phyloP scores from a whole-genome alignment of 2,113 vertebrate genomes.

The Odocoileus virginianus region DNA sequence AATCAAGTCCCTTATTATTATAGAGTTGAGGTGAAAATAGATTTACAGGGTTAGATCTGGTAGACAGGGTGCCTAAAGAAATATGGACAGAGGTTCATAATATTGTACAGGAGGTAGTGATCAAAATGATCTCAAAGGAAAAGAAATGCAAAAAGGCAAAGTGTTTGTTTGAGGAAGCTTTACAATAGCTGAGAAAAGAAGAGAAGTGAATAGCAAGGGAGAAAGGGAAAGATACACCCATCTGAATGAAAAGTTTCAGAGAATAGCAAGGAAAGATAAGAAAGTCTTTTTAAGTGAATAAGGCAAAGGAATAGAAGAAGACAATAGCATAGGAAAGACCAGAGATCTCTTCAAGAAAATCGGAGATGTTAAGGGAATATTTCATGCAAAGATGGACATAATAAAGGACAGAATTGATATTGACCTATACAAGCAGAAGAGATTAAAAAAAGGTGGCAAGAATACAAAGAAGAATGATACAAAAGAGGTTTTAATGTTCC shows the following conservation, averaged over 20 bases:
- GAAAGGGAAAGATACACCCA: neutral
- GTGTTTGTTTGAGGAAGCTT: neutral
- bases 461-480: neutral
- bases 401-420: neutral
- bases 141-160: neutral
- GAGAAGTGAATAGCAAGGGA: neutral
- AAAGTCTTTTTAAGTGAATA: neutral
- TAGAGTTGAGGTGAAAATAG: neutral
- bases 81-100: neutral
- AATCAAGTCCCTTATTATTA: neutral
- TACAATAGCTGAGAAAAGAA: neutral
- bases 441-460: neutral
- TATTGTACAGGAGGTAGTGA: neutral
- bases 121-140: neutral
- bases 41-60: neutral
- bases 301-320: neutral
- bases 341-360: neutral
- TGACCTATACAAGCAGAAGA: neutral
- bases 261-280: neutral
- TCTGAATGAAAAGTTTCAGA: neutral
- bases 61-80: neutral
- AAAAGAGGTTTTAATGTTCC: neutral
- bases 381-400: neutral
- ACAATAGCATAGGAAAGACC: neutral
- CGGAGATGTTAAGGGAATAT: neutral